These are phyloP conservation scores for Eudasyphora cyanicolor DNA, from an alignment of 2,888 invertebrate species.

Conservation along the genomic window DNA sequence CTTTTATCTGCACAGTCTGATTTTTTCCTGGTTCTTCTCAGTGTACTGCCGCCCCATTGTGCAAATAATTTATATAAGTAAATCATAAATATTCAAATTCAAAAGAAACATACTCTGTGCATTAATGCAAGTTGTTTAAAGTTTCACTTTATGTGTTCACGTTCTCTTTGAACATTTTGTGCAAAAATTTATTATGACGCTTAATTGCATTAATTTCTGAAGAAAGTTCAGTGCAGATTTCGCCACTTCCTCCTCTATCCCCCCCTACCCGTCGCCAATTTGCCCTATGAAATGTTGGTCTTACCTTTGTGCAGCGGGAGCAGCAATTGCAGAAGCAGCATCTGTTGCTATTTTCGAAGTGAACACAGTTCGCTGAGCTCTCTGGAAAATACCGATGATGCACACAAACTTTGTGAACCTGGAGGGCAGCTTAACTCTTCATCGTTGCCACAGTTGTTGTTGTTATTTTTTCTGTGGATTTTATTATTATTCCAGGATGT, in stretches of 20 bases:
- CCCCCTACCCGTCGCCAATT: too few relatives aligned
- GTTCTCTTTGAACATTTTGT: not conserved
- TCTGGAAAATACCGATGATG: not conserved
- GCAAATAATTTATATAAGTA: not conserved
- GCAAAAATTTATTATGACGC: constrained; percentile 53
- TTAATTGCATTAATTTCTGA: constrained; percentile 53
- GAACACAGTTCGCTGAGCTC: not conserved
- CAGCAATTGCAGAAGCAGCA: not conserved
- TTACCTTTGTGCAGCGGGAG: constrained; percentile 25
- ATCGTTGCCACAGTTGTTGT: not conserved
- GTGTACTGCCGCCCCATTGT: not conserved
- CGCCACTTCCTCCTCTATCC: not conserved
- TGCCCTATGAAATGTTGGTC: constrained; percentile 33
- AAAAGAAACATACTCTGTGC: not conserved
- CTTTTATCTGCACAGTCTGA: not conserved
- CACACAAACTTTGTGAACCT: constrained; percentile 33
- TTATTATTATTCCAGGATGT: constrained; percentile 54
- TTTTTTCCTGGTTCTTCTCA: not conserved
- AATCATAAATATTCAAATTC: not conserved
- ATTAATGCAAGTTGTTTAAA: not conserved
- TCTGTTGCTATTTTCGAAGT: constrained; percentile 15
- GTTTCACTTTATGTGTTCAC: too few relatives aligned
- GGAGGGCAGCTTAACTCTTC: constrained; percentile 53
- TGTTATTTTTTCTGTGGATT: constrained; percentile 6
- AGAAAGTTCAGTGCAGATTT: not conserved